These are phyloP conservation scores for Macrostomum cliftonense DNA, from an alignment of 2,888 invertebrate species.

Conservation along the genomic window DNA sequence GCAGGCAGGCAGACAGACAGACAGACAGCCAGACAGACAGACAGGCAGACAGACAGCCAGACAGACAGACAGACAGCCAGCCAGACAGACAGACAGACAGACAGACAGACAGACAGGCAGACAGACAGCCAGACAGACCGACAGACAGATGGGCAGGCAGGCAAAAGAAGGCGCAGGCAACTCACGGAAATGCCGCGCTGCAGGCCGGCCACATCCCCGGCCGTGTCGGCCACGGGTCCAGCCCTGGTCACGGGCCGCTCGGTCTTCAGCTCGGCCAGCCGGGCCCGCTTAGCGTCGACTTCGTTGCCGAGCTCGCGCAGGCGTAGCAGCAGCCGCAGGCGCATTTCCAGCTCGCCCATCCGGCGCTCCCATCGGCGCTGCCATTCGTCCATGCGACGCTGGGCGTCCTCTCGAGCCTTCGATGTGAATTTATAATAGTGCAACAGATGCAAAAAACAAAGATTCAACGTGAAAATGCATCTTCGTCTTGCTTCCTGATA, in stretches of 20 bases:
- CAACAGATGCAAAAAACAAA: too few species aligned
- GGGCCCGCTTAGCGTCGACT: slow-evolving; percentile 1
- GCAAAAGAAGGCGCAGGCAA: neutral
- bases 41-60: too few species aligned
- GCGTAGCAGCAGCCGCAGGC: neutral
- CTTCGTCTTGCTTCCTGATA: too few species aligned
- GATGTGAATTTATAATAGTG: too few species aligned
- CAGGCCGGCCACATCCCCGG: neutral
- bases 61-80: too few species aligned
- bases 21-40: too few species aligned
- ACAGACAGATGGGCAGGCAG: too few species aligned
- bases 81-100: too few species aligned
- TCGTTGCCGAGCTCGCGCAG: neutral
- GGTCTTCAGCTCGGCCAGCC: neutral
- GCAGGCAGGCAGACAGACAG: too few species aligned
- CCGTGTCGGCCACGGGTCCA: neutral
- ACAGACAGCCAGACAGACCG: too few species aligned
- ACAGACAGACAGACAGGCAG: too few species aligned
- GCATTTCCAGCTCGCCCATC: neutral
- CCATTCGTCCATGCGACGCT: neutral
- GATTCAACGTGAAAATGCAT: too few species aligned
- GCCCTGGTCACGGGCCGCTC: neutral
- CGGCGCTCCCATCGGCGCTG: neutral
- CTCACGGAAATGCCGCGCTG: neutral
- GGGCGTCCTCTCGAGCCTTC: neutral